These are phyloP conservation scores for Sipunculus nudus DNA, from an alignment of 2,888 invertebrate genomes.

Conservation along the genomic window DNA sequence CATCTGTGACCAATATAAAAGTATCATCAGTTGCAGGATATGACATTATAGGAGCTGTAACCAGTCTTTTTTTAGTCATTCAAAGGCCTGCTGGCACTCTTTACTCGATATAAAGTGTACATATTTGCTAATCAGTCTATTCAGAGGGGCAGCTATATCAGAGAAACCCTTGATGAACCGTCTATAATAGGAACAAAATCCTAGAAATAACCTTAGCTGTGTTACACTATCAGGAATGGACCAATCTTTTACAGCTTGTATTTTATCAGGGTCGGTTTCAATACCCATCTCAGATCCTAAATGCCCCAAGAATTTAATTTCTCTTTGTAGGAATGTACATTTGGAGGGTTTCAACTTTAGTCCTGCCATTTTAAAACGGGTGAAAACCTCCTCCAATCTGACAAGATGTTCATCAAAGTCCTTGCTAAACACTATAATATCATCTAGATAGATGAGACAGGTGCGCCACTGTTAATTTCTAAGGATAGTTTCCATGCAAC, in stretches of 20 bases:
- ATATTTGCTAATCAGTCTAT: neutral
- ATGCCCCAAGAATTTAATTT: constrained; percentile 14
- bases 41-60: constrained; percentile 17
- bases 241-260: constrained; percentile 4
- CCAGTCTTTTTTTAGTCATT: constrained; percentile 3
- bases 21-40: neutral
- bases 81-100: neutral
- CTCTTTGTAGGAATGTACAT: constrained; percentile 8
- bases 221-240: neutral
- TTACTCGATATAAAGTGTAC: neutral
- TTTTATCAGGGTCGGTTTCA: constrained; percentile 12
- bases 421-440: constrained; percentile 48
- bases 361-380: constrained; percentile 8
- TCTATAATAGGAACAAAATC: constrained; percentile 4
- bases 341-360: constrained; percentile 21
- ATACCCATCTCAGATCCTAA: constrained; percentile 12
- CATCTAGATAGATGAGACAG: constrained; percentile 62
- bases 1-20: neutral
- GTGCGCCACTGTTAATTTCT: constrained; percentile 40
- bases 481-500: constrained; percentile 53
- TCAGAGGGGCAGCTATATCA: neutral
- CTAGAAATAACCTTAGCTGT: neutral
- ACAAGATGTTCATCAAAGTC: constrained; percentile 30
- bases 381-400: constrained; percentile 8
- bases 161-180: neutral